Evolutionary conservation across 1,140 invertebrate genomes (phyloP).

Genomic region (Triops longicaudatus): DNA sequence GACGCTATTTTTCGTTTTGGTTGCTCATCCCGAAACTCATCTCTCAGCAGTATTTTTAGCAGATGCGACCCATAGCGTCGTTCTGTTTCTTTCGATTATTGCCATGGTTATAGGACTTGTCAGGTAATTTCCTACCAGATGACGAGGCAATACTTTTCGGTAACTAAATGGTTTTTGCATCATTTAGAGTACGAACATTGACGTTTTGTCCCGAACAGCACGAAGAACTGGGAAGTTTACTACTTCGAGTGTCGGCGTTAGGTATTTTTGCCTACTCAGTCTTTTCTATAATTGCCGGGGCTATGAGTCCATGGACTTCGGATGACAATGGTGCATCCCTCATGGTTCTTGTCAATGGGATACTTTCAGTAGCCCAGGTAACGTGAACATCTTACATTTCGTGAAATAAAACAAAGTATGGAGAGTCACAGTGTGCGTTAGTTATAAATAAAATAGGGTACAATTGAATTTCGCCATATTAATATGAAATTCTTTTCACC

Average conservation of each 20-base stretch:
- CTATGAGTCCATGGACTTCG: constrained; percentile 66
- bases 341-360: constrained; percentile 78
- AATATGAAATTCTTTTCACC: constrained; percentile 25
- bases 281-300: constrained; percentile 85
- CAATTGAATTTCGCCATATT: too few species aligned
- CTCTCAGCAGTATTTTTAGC: constrained; percentile 75
- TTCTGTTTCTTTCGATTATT: constrained; percentile 76
- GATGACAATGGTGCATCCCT: constrained; percentile 61
- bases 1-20: constrained; percentile 87
- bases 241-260: constrained; percentile 81
- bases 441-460: too few species aligned
- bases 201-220: constrained; percentile 77
- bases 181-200: constrained; percentile 69
- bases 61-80: constrained; percentile 76
- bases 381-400: constrained; percentile 31
- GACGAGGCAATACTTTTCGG: background rate
- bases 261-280: constrained; percentile 85
- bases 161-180: constrained; percentile 28
- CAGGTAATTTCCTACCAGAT: constrained; percentile 46
- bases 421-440: too few species aligned
- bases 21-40: constrained; percentile 63
- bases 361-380: constrained; percentile 73
- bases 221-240: constrained; percentile 80
- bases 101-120: constrained; percentile 84
- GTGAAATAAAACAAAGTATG: background rate